Conservation (phyloP, 2,797 vertebrate genomes). For the Schizopygopsis pylzovi region DNA sequence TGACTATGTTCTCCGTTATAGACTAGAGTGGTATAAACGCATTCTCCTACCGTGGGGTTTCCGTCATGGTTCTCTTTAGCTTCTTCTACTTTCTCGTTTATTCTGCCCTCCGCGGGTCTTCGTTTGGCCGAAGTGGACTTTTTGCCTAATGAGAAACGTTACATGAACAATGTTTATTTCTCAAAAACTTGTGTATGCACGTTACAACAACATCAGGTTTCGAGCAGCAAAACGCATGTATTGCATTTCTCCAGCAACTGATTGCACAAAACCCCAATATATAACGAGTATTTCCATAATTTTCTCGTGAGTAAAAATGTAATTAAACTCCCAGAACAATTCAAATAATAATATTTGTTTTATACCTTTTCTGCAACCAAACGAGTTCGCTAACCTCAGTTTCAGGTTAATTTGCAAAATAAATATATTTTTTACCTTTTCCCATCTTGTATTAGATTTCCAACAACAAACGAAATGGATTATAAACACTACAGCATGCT, state of each 20-base stretch:
- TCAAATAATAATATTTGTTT: too few species aligned
- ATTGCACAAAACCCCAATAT: too few species aligned
- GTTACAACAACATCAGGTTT: too few species aligned
- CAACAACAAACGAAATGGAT: background rate
- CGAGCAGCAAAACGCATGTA: too few species aligned
- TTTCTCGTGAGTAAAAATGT: too few species aligned
- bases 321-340: too few species aligned
- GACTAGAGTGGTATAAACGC: too few species aligned
- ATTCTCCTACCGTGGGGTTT: slow-evolving; percentile 76
- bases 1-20: too few species aligned
- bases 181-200: too few species aligned
- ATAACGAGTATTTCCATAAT: too few species aligned
- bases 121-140: slow-evolving; percentile 70
- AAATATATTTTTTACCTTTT: slow-evolving; percentile 68
- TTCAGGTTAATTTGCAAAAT: background rate
- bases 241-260: too few species aligned
- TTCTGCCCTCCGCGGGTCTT: slow-evolving; percentile 68
- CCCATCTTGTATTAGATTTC: slow-evolving; percentile 68
- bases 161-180: slow-evolving; percentile 23
- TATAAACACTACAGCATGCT: background rate
- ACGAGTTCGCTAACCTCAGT: background rate
- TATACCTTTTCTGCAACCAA: too few species aligned
- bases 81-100: slow-evolving; percentile 68
- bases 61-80: slow-evolving; percentile 84
- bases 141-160: slow-evolving; percentile 72